Evolutionary conservation across 2,797 vertebrate genomes (phyloP).

Genomic region (Neostethus bicornis): DNA sequence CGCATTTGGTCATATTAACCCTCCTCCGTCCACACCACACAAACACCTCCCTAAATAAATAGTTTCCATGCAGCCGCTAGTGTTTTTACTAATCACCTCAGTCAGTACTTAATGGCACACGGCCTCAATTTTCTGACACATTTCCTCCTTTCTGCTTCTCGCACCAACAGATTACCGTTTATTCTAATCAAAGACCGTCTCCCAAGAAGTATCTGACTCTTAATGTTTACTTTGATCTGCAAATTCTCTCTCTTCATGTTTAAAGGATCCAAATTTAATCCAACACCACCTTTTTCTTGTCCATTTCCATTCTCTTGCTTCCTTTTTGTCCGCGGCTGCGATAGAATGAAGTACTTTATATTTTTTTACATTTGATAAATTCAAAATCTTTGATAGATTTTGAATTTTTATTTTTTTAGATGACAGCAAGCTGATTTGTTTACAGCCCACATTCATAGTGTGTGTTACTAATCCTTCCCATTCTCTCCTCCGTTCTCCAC

Average conservation of each 20-base stretch:
- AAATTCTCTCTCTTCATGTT: constrained; percentile 8
- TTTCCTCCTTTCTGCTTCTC: neutral
- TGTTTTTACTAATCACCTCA: constrained; percentile 78
- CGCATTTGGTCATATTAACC: neutral
- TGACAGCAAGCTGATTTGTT: constrained; percentile 12
- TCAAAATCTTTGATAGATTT: neutral
- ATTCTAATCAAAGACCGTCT: constrained; percentile 64
- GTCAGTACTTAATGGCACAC: constrained; percentile 75
- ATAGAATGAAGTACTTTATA: neutral
- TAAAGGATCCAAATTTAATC: neutral
- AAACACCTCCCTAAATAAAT: constrained; percentile 22
- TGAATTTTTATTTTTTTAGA: neutral
- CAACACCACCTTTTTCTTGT: neutral
- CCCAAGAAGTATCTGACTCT: constrained; percentile 67
- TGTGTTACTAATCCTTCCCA: constrained; percentile 74
- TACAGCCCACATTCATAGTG: constrained; percentile 42
- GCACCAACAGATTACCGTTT: constrained; percentile 15
- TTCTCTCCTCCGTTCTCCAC: constrained; percentile 80
- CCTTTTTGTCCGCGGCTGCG: constrained; percentile 3
- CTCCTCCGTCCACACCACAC: neutral
- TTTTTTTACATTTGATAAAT: neutral
- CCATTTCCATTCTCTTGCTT: constrained; percentile 1
- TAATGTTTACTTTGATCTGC: constrained; percentile 60
- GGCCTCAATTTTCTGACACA: constrained; percentile 35
- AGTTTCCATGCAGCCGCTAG: constrained; percentile 69